These are phyloP conservation scores for Formicarius rufipectus DNA, from an alignment of 2,113 vertebrate genomes.

Conservation along the genomic window DNA sequence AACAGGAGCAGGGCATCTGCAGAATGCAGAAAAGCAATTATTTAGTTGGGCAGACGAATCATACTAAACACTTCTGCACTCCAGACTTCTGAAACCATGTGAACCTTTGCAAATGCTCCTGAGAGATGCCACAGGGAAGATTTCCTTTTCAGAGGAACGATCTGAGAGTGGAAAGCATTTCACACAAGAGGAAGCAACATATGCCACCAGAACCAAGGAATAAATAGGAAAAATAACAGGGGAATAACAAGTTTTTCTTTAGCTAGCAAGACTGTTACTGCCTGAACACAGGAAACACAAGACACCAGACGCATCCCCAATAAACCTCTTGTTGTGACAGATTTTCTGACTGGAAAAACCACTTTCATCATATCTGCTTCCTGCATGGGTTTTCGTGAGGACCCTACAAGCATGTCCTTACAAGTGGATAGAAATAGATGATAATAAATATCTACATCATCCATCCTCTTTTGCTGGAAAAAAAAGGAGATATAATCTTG, in stretches of 20 bases:
- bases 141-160: constrained; percentile 47
- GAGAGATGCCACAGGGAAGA: constrained; percentile 62
- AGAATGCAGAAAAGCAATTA: constrained; percentile 26
- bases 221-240: constrained; percentile 53
- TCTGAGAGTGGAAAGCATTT: constrained; percentile 60
- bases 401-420: not conserved
- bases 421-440: not conserved
- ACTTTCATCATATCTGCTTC: not conserved
- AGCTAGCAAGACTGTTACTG: not conserved
- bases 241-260: constrained; percentile 47
- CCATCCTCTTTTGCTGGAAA: not conserved
- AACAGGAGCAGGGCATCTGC: constrained; percentile 20
- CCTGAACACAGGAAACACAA: not conserved
- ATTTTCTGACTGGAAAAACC: not conserved
- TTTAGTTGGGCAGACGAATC: constrained; percentile 44
- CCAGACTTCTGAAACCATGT: constrained; percentile 48
- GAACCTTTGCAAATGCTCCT: constrained; percentile 62
- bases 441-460: not conserved
- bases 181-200: constrained; percentile 63
- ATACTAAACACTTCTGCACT: constrained; percentile 4
- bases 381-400: not conserved
- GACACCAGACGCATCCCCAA: not conserved
- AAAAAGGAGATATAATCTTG: not conserved
- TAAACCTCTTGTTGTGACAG: not conserved
- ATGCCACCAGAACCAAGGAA: constrained; percentile 39